Percentiles rank a stretch among this genome's conserved stretches.
Conservation (phyloP, 2,797 vertebrate genomes). For the Sebastes nivosus region DNA sequence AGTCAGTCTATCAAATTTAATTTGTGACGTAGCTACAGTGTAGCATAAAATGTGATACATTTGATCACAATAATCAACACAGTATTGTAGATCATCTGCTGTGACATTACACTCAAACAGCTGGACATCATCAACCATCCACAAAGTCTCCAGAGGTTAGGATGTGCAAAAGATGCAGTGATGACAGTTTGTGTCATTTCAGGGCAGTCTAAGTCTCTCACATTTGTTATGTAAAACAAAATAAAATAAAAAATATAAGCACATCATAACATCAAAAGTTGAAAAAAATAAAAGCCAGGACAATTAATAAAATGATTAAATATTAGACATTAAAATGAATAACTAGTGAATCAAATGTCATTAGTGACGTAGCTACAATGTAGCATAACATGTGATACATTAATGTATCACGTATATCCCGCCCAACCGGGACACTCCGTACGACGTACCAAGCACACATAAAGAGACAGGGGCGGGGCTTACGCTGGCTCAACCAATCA, state of each 20-base stretch:
- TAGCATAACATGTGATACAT: not conserved
- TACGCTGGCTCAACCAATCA: slow-evolving; percentile 62
- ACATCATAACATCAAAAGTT: too few species aligned
- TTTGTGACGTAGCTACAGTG: too few species aligned
- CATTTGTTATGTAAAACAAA: not conserved
- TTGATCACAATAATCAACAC: too few species aligned
- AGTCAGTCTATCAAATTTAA: too few species aligned
- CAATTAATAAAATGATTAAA: not conserved
- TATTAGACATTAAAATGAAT: not conserved
- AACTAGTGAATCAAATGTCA: not conserved
- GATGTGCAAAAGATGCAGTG: too few species aligned
- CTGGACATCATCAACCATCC: not conserved
- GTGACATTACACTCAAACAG: not conserved
- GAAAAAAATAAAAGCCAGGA: too few species aligned
- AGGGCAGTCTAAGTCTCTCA: not conserved
- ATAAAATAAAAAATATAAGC: too few species aligned
- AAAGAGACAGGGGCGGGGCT: not conserved
- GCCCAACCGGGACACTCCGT: slow-evolving; percentile 4
- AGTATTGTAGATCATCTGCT: not conserved
- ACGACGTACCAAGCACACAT: fast-evolving
- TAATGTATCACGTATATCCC: not conserved
- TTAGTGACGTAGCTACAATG: not conserved
- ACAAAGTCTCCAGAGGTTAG: not conserved
- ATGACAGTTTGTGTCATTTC: not conserved
- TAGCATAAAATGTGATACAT: too few species aligned